phyloP scores from a whole-genome alignment of 2,113 vertebrate species.

The Fregata magnificens region DNA sequence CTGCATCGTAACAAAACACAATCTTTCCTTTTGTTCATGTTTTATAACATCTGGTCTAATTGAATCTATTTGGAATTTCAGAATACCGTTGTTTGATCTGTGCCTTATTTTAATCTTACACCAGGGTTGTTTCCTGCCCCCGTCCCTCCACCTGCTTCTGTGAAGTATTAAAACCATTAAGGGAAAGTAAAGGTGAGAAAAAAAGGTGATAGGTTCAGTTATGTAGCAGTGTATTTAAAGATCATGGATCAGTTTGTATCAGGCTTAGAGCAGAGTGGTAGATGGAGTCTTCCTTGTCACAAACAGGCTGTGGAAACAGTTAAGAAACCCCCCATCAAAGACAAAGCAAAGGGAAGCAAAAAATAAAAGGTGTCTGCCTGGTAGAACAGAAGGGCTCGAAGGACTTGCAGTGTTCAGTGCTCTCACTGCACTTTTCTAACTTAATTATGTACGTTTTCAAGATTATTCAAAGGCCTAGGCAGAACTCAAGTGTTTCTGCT shows the following conservation, averaged over 20 bases:
- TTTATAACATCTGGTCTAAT: not conserved
- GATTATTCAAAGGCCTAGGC: not conserved
- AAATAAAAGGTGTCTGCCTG: not conserved
- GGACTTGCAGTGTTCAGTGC: not conserved
- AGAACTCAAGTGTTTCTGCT: not conserved
- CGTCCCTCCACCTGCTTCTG: not conserved
- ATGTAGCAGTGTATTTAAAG: not conserved
- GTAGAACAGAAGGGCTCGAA: not conserved
- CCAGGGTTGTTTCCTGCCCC: not conserved
- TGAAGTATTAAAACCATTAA: constrained; percentile 1
- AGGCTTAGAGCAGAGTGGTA: not conserved
- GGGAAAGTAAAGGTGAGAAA: not conserved
- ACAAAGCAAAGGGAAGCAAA: not conserved
- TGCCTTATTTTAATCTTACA: not conserved
- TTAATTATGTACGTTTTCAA: constrained; percentile 33
- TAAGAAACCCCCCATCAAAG: not conserved
- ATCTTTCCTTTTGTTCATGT: not conserved
- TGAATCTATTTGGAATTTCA: not conserved
- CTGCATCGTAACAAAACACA: not conserved
- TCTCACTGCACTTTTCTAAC: not conserved
- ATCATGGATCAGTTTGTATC: not conserved
- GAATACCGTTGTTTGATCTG: not conserved
- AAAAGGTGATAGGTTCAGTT: not conserved
- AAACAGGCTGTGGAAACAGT: not conserved
- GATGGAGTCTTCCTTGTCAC: not conserved